Conservation (phyloP, 2,888 invertebrate species). For the Julus scandinavius region DNA sequence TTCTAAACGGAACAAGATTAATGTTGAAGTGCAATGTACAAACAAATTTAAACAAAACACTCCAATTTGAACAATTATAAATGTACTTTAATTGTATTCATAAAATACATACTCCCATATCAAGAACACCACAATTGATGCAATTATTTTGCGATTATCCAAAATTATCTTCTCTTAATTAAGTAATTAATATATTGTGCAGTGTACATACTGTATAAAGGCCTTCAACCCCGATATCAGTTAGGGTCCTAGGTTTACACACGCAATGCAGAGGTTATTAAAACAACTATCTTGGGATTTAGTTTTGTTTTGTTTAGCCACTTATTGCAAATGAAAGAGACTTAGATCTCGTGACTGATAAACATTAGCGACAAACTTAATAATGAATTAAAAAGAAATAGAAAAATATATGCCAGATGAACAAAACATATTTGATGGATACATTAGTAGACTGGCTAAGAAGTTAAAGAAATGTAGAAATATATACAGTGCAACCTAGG, state of each 20-base stretch:
- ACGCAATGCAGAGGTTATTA: background rate
- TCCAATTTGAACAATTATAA: too few relatives aligned
- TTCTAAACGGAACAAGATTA: too few relatives aligned
- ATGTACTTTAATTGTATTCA: too few relatives aligned
- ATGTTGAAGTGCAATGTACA: too few relatives aligned
- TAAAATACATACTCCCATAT: background rate
- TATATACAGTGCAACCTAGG: too few relatives aligned
- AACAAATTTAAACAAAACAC: too few relatives aligned
- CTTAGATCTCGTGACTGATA: constrained; percentile 1
- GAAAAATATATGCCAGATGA: background rate
- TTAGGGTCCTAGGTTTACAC: background rate
- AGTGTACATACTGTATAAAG: too few relatives aligned
- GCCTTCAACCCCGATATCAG: background rate
- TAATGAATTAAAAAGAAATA: background rate
- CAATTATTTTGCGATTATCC: background rate
- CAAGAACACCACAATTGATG: background rate
- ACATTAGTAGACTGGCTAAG: too few relatives aligned
- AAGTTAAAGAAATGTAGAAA: too few relatives aligned
- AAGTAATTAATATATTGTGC: too few relatives aligned
- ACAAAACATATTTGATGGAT: too few relatives aligned
- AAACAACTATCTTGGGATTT: background rate
- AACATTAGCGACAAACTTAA: background rate
- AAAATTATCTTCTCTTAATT: too few relatives aligned
- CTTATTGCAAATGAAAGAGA: constrained; percentile 14
- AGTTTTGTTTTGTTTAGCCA: background rate